Evolutionary conservation across 2,113 vertebrate species (phyloP).

Genomic region (Neogale vison): DNA sequence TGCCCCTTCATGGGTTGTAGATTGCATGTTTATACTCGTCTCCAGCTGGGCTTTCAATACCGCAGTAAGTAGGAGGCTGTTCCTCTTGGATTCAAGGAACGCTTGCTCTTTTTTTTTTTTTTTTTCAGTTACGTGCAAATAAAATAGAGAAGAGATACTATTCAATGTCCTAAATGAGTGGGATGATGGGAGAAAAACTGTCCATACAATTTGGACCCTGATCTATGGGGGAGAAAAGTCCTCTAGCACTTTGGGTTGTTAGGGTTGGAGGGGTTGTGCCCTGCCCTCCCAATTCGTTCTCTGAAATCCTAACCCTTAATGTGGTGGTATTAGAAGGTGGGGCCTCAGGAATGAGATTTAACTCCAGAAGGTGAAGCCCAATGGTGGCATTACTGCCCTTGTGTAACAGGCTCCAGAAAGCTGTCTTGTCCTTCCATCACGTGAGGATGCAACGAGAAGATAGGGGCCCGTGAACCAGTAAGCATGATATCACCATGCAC

Average conservation of each 20-base stretch:
- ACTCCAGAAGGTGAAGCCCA: background rate
- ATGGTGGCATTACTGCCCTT: background rate
- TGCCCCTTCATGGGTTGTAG: background rate
- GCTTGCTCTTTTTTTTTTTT: background rate
- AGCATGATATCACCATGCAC: background rate
- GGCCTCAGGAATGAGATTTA: background rate
- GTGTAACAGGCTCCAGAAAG: background rate
- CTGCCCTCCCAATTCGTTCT: no score
- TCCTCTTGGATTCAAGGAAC: conserved; percentile 7
- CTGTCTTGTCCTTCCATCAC: background rate
- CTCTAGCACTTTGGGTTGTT: background rate
- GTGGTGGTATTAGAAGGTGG: background rate
- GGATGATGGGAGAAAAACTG: background rate
- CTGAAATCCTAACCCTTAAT: background rate
- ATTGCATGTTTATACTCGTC: background rate
- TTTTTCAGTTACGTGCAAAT: background rate
- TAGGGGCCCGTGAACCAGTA: background rate
- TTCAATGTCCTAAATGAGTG: background rate
- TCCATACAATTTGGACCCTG: background rate
- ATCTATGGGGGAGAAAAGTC: background rate
- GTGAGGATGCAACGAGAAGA: background rate
- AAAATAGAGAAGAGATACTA: background rate
- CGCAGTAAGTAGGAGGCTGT: background rate
- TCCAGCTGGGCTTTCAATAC: conserved; percentile 19
- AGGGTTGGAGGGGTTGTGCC: background rate